Base-by-base conservation (phyloP, 2,797 vertebrate genomes). In the Onychomys leucogaster region DNA sequence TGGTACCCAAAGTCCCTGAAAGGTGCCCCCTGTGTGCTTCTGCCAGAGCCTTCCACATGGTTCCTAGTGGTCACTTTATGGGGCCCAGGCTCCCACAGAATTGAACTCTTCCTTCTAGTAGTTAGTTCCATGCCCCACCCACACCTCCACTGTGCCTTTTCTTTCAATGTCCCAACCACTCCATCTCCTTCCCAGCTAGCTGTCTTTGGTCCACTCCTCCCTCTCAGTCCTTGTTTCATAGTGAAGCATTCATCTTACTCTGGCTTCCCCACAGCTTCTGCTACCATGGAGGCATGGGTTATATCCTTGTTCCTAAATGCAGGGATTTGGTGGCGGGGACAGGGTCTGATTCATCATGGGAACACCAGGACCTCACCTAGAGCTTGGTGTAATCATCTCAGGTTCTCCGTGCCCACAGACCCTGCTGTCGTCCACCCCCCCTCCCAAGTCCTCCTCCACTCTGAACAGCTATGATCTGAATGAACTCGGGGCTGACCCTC, bases 201-300 rank as follows among this genome's bases (percentile, higher is more conserved):
- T 8, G 13, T 65, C 90, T 78, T 61, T 2, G 49, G 0, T 6
- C 75, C 23, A 52, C 27, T 76, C 65, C 87, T 75, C n/a, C 16
- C 69, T 52, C 27, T n/a, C 61, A 71, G 41, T 34, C 37, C 65
- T 32, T 6, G 17, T 65, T 88, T 84, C 46, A 16, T 41, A 43
- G 49, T 6, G 32, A 85, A 23, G 27, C 10, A 43, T 34, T 92
- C 34, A 14, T 81, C 88, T 82, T 32, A 3, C 2, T 69, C 34
- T 6, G 67, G 10, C 25, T 78, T 83, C 3, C 2, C 27, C 10
- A 0, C 8, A 34, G 32, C 55, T 67, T 65, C 25, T 9, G 23
- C 57, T 80, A n/a, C 12, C 16, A 0, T 3, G 34, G 17, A 16
- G 2, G 13, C 5, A 21, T 34, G 0, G 1, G 61, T 43, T 29